These are phyloP conservation scores for Rhyacophila brunnea DNA, from an alignment of 1,140 invertebrate species.

Conservation along the genomic window DNA sequence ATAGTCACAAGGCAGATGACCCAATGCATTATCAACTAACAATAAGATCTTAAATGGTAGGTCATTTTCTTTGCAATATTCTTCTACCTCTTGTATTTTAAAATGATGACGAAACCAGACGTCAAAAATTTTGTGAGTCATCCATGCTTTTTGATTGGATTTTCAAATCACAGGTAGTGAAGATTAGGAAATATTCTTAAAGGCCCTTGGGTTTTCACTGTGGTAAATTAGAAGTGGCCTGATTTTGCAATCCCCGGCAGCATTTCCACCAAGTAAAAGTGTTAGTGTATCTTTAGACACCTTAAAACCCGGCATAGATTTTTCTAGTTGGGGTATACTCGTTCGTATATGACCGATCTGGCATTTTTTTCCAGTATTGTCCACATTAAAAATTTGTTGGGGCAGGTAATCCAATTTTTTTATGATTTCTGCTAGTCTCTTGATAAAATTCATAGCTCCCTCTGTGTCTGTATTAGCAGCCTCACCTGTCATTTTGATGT, in stretches of 20 bases:
- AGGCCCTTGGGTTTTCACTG: slow-evolving; percentile 42
- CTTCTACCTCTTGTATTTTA: too few relatives aligned
- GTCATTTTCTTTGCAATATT: too few relatives aligned
- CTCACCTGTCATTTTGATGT: slow-evolving; percentile 5
- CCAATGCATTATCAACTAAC: too few relatives aligned
- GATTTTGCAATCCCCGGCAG: slow-evolving; percentile 45
- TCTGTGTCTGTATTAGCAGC: not conserved
- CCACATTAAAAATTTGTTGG: slow-evolving; percentile 46
- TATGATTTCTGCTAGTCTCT: slow-evolving; percentile 42
- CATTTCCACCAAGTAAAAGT: slow-evolving; percentile 45
- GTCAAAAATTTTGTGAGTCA: slow-evolving; percentile 43
- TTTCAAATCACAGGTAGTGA: slow-evolving; percentile 45
- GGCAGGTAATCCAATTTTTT: slow-evolving; percentile 40
- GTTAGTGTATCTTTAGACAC: slow-evolving; percentile 43
- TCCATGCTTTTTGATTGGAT: slow-evolving; percentile 47
- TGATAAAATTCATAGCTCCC: slow-evolving; percentile 16
- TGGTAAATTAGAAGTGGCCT: slow-evolving; percentile 49
- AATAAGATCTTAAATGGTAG: too few relatives aligned
- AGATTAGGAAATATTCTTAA: slow-evolving; percentile 35
- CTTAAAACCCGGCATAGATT: slow-evolving; percentile 39
- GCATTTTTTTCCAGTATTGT: slow-evolving; percentile 48
- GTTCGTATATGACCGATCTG: slow-evolving; percentile 37
- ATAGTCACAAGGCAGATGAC: too few relatives aligned
- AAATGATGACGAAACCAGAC: slow-evolving; percentile 36
- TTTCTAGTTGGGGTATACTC: slow-evolving; percentile 39